These are phyloP conservation scores for Sclerodermus sp. DNA, from an alignment of 2,888 invertebrate species.

Conservation along the genomic window DNA sequence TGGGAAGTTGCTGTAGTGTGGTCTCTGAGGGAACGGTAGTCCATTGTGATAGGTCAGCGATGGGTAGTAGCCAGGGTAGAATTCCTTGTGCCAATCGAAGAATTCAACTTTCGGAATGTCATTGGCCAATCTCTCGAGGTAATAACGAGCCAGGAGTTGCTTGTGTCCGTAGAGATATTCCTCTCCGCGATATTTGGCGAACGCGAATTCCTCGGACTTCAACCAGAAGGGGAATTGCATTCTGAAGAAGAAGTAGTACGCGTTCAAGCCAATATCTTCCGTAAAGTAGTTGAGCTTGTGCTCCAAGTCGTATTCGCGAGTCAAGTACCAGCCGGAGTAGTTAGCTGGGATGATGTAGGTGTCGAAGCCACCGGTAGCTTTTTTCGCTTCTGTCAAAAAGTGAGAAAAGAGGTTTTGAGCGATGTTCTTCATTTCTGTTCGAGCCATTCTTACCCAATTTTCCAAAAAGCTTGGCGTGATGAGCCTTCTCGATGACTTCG, in stretches of 20 bases:
- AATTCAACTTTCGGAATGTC: slow-evolving; percentile 58
- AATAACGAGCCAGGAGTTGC: slow-evolving; percentile 60
- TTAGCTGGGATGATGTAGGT: slow-evolving; percentile 63
- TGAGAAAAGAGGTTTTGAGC: too few relatives aligned
- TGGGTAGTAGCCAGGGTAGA: slow-evolving; percentile 63
- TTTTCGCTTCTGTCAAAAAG: background rate
- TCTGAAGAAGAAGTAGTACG: slow-evolving; percentile 69
- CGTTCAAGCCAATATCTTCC: slow-evolving; percentile 71
- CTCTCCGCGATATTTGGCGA: slow-evolving; percentile 58
- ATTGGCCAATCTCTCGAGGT: slow-evolving; percentile 62
- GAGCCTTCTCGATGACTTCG: slow-evolving; percentile 60
- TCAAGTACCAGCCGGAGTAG: slow-evolving; percentile 63
- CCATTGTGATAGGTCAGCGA: slow-evolving; percentile 63
- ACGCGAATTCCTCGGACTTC: slow-evolving; percentile 59
- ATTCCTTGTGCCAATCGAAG: slow-evolving; percentile 59
- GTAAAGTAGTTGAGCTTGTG: slow-evolving; percentile 69
- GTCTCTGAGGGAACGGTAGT: slow-evolving; percentile 61
- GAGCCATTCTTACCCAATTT: slow-evolving; percentile 31
- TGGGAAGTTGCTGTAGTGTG: slow-evolving; percentile 37
- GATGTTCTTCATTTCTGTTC: too few relatives aligned
- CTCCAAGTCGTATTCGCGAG: slow-evolving; percentile 62
- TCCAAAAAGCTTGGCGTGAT: slow-evolving; percentile 56
- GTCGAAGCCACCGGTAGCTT: slow-evolving; percentile 50
- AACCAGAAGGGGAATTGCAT: slow-evolving; percentile 68
- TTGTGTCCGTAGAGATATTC: slow-evolving; percentile 59